phyloP scores from a whole-genome alignment of 1,140 invertebrate genomes.

The Dendroctonus valens region DNA sequence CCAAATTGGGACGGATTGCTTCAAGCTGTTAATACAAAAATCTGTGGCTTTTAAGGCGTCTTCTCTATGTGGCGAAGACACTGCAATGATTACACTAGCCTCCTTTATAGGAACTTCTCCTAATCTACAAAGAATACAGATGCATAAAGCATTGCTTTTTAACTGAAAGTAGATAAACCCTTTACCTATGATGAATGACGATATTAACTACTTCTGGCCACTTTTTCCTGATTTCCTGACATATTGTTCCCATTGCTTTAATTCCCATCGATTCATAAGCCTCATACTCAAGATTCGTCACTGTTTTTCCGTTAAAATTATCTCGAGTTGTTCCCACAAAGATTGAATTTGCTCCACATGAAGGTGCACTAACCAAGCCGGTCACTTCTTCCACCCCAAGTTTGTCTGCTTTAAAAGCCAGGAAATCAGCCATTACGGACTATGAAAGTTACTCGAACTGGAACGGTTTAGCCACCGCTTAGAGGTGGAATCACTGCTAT shows the following conservation, averaged over 20 bases:
- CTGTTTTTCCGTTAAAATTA: conserved; percentile 83
- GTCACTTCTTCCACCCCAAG: conserved; percentile 70
- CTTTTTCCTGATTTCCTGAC: conserved; percentile 64
- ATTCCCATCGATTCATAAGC: conserved; percentile 90
- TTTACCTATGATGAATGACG: conserved; percentile 74
- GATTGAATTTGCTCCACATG: conserved; percentile 83
- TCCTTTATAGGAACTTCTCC: conserved; percentile 85
- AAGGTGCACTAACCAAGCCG: conserved; percentile 64
- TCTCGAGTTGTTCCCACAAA: conserved; percentile 92
- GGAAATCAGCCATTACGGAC: conserved; percentile 57
- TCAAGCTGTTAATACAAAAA: conserved; percentile 82
- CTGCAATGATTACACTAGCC: conserved; percentile 86
- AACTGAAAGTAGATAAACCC: not conserved
- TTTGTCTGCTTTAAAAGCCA: conserved; percentile 68
- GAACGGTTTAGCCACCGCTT: conserved; percentile 70
- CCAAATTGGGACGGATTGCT: conserved; percentile 90
- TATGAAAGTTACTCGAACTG: not conserved
- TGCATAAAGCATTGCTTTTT: conserved; percentile 3
- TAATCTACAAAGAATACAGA: conserved; percentile 55
- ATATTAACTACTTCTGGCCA: conserved; percentile 76
- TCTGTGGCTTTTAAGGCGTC: conserved; percentile 81
- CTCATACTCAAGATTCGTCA: conserved; percentile 85
- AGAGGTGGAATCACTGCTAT: conserved; percentile 85
- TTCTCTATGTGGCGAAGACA: conserved; percentile 82
- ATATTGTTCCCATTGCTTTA: conserved; percentile 80